These are phyloP conservation scores for Kryptopterus vitreolus DNA, from an alignment of 2,797 vertebrate species.

Conservation along the genomic window DNA sequence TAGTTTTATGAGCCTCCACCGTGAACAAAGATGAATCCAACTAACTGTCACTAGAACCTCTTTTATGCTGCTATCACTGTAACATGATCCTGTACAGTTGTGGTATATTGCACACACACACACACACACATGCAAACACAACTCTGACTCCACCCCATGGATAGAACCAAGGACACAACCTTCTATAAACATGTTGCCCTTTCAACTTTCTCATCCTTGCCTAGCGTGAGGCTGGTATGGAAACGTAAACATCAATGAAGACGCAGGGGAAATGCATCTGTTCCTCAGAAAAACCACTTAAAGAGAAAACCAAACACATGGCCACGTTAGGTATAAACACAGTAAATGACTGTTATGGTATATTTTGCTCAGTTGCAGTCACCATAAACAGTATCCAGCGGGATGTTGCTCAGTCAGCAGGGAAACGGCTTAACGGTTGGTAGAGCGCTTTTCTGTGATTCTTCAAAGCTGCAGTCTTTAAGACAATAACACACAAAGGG, in stretches of 20 bases:
- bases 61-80: slow-evolving; percentile 1
- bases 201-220: slow-evolving; percentile 27
- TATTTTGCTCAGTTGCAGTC: slow-evolving; percentile 14
- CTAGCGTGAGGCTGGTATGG: slow-evolving; percentile 19
- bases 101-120: slow-evolving; percentile 19
- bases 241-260: slow-evolving; percentile 35
- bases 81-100: slow-evolving; percentile 15
- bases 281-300: slow-evolving; percentile 21
- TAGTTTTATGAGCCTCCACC: slow-evolving; percentile 7
- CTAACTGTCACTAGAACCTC: not conserved
- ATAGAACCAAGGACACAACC: slow-evolving; percentile 39
- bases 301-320: slow-evolving; percentile 30
- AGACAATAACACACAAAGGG: not conserved
- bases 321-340: slow-evolving; percentile 44
- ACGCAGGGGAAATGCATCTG: slow-evolving; percentile 28
- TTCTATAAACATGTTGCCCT: slow-evolving; percentile 42
- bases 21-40: not conserved
- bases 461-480: not conserved
- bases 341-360: slow-evolving; percentile 11
- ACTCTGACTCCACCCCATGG: not conserved
- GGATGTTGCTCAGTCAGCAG: slow-evolving; percentile 20
- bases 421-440: not conserved
- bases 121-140: no score
- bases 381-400: slow-evolving; percentile 16
- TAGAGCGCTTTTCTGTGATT: slow-evolving; percentile 3